Percentiles rank a stretch among this genome's conserved stretches.
phyloP scores from a whole-genome alignment of 2,113 vertebrate species.

The Scopus umbretta region DNA sequence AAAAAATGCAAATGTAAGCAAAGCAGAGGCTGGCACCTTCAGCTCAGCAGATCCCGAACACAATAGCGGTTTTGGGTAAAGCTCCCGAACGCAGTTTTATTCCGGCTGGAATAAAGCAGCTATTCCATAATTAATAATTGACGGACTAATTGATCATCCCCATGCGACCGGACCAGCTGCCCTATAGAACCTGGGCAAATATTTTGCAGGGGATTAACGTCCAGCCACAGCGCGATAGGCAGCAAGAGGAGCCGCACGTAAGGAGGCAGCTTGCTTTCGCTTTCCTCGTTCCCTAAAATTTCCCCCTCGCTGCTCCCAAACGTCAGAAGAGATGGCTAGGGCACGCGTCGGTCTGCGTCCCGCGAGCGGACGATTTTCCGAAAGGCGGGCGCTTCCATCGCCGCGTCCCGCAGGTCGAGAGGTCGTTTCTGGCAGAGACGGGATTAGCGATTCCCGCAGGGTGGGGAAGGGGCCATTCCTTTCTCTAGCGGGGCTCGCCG shows the following conservation, averaged over 20 bases:
- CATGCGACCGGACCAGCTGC: background rate
- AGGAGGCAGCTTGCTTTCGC: background rate
- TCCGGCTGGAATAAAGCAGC: constrained; percentile 50
- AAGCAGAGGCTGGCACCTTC: constrained; percentile 70
- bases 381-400: background rate
- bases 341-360: background rate
- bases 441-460: background rate
- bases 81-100: constrained; percentile 48
- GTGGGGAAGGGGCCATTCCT: background rate
- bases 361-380: background rate
- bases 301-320: background rate
- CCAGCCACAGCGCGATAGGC: background rate
- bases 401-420: too few species aligned
- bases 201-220: background rate
- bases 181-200: background rate
- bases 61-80: constrained; percentile 59
- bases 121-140: constrained; percentile 58
- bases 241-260: background rate
- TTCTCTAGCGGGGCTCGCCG: too few species aligned
- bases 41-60: constrained; percentile 23
- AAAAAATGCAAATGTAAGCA: constrained; percentile 79
- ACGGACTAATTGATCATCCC: constrained; percentile 33
- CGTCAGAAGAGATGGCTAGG: background rate
- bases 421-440: background rate
- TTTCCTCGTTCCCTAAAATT: constrained; percentile 5